phyloP scores from a whole-genome alignment of 2,797 vertebrate genomes.

The Fratercula arctica region DNA sequence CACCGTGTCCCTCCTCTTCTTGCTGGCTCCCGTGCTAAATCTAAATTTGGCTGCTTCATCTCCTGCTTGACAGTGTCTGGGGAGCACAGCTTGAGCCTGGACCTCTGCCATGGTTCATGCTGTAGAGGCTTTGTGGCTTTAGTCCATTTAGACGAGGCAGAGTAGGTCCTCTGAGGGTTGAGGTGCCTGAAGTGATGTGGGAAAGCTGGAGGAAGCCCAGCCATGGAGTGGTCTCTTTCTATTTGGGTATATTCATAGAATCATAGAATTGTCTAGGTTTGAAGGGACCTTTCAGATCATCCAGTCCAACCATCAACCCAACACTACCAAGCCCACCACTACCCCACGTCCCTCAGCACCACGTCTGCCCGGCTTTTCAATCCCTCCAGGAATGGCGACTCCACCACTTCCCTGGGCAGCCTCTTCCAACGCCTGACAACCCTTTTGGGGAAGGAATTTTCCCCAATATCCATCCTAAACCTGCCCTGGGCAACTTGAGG shows the following conservation, averaged over 20 bases:
- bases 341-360: not conserved
- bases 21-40: not conserved
- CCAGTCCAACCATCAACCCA: not conserved
- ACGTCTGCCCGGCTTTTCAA: not conserved
- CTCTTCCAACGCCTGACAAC: not conserved
- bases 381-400: not conserved
- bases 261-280: not conserved
- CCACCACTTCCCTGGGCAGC: too few species aligned
- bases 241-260: not conserved
- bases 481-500: too few species aligned
- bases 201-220: not conserved
- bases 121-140: not conserved
- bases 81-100: not conserved
- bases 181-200: rapidly evolving
- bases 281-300: not conserved
- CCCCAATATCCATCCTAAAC: not conserved
- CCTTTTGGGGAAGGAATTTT: not conserved
- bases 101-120: not conserved
- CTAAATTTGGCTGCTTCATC: not conserved
- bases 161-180: not conserved
- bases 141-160: not conserved
- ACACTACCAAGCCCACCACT: not conserved
- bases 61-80: not conserved
- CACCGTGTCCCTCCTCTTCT: not conserved
- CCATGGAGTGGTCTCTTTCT: not conserved